Evolutionary conservation across 1,140 invertebrate genomes (phyloP), one percentile per base, ranked within the genome.

Genomic region (Trichoplusia ni): DNA sequence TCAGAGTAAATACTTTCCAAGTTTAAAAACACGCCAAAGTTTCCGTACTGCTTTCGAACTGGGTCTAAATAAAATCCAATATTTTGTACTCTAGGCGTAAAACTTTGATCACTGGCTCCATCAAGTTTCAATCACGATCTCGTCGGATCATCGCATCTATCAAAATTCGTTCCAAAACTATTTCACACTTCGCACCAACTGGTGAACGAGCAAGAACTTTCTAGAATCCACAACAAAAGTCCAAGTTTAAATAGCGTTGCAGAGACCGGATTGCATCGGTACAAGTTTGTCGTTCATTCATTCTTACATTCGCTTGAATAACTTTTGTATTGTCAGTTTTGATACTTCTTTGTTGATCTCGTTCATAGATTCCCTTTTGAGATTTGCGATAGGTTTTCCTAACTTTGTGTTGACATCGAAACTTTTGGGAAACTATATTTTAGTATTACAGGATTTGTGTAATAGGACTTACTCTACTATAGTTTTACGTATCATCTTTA

Each of bases 181-280:
- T 49, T 16, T 31, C 46, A 18, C 8, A 49, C 46, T 49, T 49
- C 25, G 46, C 1, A 7, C 8, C 13, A 33, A 35, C 29, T 51
- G 29, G 33, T 18, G 29, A 49, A 18, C 11, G 11, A 29, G 18
- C 9, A 42, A 31, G 27, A 49, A 51, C 18, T 51, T 35, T 0
- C 8, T 27, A 1, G n/a, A n/a, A 16, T 35, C 46, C 46, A 49
- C 46, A 49, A 51, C 47, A 51, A 51, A 51, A 33, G 18, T 33
- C 27, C 31, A 51, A 51, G 47, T 35, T 51, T 31, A 49, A 49
- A 49, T 49, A 49, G 46, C 46, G 18, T 51, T 21, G 31, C 47
- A 33, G 13, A 21, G 47, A 35, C n/a, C 8, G 16, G 29, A 51
- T 51, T 51, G 47, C 47, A 51, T 51, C 47, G 33, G 29, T 33